These are phyloP conservation scores for Aplidium turbinatum DNA, from an alignment of 23 tunicate species.

Conservation along the genomic window DNA sequence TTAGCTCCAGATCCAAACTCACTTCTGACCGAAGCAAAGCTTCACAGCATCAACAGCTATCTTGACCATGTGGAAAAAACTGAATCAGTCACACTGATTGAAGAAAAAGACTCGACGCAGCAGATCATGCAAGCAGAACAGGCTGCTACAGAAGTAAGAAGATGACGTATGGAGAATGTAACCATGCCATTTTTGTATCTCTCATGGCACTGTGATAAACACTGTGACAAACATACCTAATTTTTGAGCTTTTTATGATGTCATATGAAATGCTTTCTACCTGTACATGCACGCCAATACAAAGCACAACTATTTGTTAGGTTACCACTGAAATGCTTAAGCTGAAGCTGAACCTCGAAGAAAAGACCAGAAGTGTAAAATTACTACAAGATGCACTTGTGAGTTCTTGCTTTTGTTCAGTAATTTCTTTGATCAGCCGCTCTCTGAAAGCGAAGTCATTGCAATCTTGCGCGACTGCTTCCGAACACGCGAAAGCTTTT, in stretches of 20 bases:
- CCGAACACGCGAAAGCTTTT: no score
- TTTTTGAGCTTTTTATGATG: no score
- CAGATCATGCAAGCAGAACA: conserved; percentile 42
- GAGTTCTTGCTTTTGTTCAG: neutral
- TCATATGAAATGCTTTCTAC: no score
- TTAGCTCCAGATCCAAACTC: conserved; percentile 16
- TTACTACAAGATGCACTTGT: conserved; percentile 78
- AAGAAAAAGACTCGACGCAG: conserved; percentile 28
- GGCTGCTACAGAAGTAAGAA: conserved; percentile 44
- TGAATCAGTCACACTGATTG: conserved; percentile 1
- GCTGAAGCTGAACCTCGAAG: conserved; percentile 67
- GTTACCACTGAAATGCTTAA: conserved; percentile 79
- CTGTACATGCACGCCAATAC: no score
- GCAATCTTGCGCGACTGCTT: no score
- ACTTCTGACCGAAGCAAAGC: conserved; percentile 78
- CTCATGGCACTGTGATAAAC: no score
- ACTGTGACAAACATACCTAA: no score
- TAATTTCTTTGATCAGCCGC: neutral
- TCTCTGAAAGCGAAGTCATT: no score
- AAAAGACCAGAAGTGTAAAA: conserved; percentile 75
- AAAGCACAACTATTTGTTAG: no score
- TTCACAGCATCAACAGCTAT: conserved; percentile 65
- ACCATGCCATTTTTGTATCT: no score
- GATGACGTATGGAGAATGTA: no score
- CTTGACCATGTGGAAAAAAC: conserved; percentile 76